phyloP scores from a whole-genome alignment of 1,140 invertebrate species.

The Trichonephila clavipes region DNA sequence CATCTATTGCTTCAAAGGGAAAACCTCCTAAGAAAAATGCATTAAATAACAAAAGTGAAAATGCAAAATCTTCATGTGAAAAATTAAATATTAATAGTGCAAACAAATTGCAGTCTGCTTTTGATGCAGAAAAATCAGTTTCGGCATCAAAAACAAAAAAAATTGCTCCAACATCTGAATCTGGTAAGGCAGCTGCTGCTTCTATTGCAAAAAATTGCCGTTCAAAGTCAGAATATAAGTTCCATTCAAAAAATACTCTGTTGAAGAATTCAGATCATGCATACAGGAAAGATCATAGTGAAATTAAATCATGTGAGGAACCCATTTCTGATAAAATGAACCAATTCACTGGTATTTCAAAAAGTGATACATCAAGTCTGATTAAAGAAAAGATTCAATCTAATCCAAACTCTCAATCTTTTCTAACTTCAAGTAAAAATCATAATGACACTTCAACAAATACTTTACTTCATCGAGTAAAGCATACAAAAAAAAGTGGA shows the following conservation, averaged over 20 bases:
- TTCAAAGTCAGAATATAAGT: no score
- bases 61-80: neutral
- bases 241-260: no score
- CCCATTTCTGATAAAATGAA: neutral
- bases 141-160: neutral
- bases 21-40: neutral
- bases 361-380: neutral
- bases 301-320: neutral
- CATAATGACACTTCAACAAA: neutral
- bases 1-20: neutral
- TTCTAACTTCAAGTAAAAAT: neutral
- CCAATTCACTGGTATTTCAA: neutral
- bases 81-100: neutral
- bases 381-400: neutral
- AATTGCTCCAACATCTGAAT: neutral
- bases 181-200: neutral
- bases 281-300: neutral
- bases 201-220: no score
- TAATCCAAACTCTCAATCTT: neutral
- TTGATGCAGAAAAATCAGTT: neutral
- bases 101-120: no score
- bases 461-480: neutral
- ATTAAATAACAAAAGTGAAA: neutral
- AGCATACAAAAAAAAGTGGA: neutral
- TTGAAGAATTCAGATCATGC: neutral